Base-by-base conservation (phyloP, 2,113 vertebrate genomes). In the Ophiodon elongatus region DNA sequence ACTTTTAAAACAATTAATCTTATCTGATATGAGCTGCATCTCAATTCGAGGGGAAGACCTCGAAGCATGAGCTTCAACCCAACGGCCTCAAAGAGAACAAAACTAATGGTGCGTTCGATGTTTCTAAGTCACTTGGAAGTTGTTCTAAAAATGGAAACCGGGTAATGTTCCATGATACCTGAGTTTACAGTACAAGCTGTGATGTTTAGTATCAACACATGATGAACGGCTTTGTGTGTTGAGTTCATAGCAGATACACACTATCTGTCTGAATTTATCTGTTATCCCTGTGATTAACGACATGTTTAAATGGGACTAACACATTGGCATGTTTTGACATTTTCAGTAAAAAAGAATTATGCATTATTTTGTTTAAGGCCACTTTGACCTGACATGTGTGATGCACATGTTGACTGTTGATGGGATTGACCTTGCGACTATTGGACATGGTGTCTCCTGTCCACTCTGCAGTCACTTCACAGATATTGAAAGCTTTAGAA, bases 381-480 rank as follows among this genome's bases (percentile, higher is more conserved):
- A 21, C 71, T 67, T 39, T 43, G 80, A 89, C 85, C 84, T 41
- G 82, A 82, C 84, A 62, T 63, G 45, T 13, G 14, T 17, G 65
- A 27, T 14, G 33, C 47, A 41, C 63, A 11, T 63, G 6, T 11
- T 67, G 79, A 81, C 65, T 29, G 67, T 14, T 83, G 52, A 71
- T 64, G 64, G 2, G 47, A 66, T 11, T 35, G 59, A 82, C 81
- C 78, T 37, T 1, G 5, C 2, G 1, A 27, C 27, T 39, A 2
- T 72, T 79, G 79, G 70, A 8, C 60, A 1, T 27, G 31, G 10
- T 10, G 39, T 25, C n/a, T 59, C n/a, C 35, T 9, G 25, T 67
- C 65, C 50, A 14, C 37, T 45, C 39, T 7, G 23, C 2, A 9
- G 47, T 25, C 9, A 15, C 33, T 8, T 37, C 35, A 66, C 37